phyloP scores from a whole-genome alignment of 2,113 vertebrate genomes.

The Trinectes maculatus region DNA sequence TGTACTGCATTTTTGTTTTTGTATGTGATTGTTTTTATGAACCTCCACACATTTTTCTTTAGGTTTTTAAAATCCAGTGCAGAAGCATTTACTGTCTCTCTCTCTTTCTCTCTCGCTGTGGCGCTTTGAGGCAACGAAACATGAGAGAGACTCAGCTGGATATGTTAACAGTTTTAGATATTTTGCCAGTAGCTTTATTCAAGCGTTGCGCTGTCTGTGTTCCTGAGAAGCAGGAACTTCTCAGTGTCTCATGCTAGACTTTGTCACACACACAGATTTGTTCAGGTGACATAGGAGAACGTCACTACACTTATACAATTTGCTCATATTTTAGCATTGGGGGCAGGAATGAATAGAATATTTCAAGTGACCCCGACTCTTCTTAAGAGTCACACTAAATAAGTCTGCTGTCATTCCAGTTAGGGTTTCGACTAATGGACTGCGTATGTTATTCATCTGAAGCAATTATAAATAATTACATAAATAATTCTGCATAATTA shows the following conservation, averaged over 20 bases:
- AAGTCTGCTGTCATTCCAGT: no score
- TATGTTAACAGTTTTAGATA: constrained; percentile 22
- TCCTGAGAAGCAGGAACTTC: neutral
- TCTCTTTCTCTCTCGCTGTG: no score
- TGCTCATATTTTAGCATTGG: no score
- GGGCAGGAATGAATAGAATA: neutral
- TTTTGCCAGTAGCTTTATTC: neutral
- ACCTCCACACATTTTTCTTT: neutral
- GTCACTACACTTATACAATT: no score
- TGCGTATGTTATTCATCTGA: no score
- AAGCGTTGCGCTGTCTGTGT: neutral
- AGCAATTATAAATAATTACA: neutral
- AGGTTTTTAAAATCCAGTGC: neutral
- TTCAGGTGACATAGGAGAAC: no score
- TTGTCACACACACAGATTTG: no score
- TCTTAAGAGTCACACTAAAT: no score
- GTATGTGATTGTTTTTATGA: neutral
- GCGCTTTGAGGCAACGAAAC: neutral
- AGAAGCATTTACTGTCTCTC: neutral
- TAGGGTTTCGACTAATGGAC: no score
- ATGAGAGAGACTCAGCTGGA: neutral
- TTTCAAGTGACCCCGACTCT: no score
- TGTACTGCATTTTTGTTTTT: no score
- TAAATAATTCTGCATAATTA: neutral
- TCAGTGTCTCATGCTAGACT: no score